A percentile compares a stretch with the other conserved stretches of the same genome.
These are phyloP conservation scores for Chorisops tibialis DNA, from an alignment of 2,888 invertebrate genomes.

Conservation along the genomic window DNA sequence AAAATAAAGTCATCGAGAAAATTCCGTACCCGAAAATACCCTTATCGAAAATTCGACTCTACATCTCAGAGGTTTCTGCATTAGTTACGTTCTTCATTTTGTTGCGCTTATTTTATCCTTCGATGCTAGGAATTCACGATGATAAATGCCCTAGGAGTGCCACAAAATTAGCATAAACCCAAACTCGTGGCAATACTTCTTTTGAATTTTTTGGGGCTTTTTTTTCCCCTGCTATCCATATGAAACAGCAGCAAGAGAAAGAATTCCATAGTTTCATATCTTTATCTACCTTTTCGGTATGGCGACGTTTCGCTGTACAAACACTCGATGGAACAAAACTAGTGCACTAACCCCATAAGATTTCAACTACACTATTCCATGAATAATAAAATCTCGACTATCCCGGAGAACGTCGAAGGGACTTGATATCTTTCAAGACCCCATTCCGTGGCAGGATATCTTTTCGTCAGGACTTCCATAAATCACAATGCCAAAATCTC, in stretches of 20 bases:
- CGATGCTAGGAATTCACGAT: constrained; percentile 17
- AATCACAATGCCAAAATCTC: constrained; percentile 29
- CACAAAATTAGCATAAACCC: constrained; percentile 18
- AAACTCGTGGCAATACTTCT: background rate
- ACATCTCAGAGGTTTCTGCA: too few species aligned
- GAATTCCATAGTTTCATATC: background rate
- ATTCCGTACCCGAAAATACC: constrained; percentile 9
- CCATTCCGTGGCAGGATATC: constrained; percentile 26
- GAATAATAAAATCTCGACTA: constrained; percentile 30
- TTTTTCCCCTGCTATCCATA: constrained; percentile 13
- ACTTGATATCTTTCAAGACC: constrained; percentile 14
- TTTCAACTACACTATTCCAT: constrained; percentile 26
- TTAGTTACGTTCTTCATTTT: background rate
- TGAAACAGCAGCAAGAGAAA: background rate
- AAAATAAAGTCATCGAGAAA: constrained; percentile 19
- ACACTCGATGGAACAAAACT: constrained; percentile 13
- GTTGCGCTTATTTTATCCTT: constrained; percentile 4
- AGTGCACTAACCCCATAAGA: constrained; percentile 1
- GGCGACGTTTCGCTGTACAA: background rate
- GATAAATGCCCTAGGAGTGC: constrained; percentile 25
- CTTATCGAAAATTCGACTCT: background rate
- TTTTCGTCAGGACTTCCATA: constrained; percentile 31
- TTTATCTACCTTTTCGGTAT: background rate
- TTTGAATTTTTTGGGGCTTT: background rate
- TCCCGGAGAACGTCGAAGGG: too few species aligned